Base-by-base conservation (phyloP, 1,140 invertebrate genomes). In the Trichonephila inaurata region DNA sequence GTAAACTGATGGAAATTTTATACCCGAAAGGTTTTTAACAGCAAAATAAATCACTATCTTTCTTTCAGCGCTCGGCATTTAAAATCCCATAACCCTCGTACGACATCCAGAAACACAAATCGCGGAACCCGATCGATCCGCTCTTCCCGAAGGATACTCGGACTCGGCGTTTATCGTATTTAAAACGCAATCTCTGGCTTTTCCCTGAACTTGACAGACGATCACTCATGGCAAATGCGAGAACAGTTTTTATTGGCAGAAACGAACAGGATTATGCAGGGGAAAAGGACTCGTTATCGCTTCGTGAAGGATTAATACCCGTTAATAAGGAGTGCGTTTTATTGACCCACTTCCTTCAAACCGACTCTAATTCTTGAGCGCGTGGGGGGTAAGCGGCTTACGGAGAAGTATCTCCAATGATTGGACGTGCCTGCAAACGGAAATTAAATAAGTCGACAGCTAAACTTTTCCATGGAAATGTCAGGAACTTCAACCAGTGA, bases 291-390 rank as follows among this genome's bases (percentile, higher is more conserved):
- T 77, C 72, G 72, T 77, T 77, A 40, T 40, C 72, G 72, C 24
- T 72, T 28, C 5, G 69, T 12, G 16, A 40, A 16, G 69, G 72
- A 40, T 77, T 77, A 77, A 77, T 77, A 28, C 33, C 72, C 28
- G 28, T 40, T 77, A 77, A 77, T 40, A 77, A 77, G 72, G 66
- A 82, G n/a, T 24, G n/a, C 58, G 21, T 85, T 85, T 85, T 60
- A 85, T 77, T 77, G 72, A 40, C 33, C 72, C 33, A 40, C 33
- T 40, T 40, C 33, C 28, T 14, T 16, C 16, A 77, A 33, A 28
- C 16, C 4, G 28, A 18, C 33, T 40, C 28, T 77, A 77, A 77
- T 77, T 77, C 28, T 33, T 18, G 28, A 77, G 33, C 5, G 28
- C 28, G 72, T 40, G 72, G 0, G 21, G n/a, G 5, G 69, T 33